Percentiles rank a stretch among this genome's conserved stretches.
Conservation (phyloP, 2,113 vertebrate species). For the Theristicus caerulescens region DNA sequence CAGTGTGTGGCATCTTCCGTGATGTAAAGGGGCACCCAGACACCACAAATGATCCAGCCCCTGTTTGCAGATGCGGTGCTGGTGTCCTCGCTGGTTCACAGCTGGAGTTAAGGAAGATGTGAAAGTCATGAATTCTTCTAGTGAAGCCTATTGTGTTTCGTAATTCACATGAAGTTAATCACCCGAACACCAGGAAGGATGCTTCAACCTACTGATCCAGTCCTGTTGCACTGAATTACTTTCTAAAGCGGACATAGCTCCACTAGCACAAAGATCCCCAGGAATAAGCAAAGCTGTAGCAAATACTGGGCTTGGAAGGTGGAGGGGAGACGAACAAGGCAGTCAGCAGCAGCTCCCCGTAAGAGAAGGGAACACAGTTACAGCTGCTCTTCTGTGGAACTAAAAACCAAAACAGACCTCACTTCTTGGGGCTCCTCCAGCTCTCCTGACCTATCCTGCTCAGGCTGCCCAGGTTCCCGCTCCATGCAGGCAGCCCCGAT, state of each 20-base stretch:
- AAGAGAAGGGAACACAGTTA: background rate
- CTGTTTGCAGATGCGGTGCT: background rate
- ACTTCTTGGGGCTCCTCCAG: background rate
- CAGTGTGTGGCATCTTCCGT: background rate
- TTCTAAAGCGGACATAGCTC: background rate
- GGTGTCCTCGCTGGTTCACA: background rate
- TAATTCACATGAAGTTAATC: background rate
- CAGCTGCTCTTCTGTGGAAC: background rate
- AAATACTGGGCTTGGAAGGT: background rate
- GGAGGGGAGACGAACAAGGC: background rate
- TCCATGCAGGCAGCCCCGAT: rapidly evolving
- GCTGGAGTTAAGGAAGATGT: background rate
- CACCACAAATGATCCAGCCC: background rate
- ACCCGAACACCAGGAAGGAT: background rate
- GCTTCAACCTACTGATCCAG: background rate
- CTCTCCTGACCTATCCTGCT: background rate
- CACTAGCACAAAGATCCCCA: background rate
- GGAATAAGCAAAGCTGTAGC: background rate
- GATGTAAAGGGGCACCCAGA: background rate
- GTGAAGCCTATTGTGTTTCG: background rate
- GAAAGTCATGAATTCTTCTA: background rate
- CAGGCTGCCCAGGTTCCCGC: background rate
- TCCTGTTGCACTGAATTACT: background rate
- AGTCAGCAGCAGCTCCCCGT: background rate
- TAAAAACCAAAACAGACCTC: background rate